These are phyloP conservation scores for Drosophila neonasuta DNA, from an alignment of 2,888 invertebrate species.

Conservation along the genomic window DNA sequence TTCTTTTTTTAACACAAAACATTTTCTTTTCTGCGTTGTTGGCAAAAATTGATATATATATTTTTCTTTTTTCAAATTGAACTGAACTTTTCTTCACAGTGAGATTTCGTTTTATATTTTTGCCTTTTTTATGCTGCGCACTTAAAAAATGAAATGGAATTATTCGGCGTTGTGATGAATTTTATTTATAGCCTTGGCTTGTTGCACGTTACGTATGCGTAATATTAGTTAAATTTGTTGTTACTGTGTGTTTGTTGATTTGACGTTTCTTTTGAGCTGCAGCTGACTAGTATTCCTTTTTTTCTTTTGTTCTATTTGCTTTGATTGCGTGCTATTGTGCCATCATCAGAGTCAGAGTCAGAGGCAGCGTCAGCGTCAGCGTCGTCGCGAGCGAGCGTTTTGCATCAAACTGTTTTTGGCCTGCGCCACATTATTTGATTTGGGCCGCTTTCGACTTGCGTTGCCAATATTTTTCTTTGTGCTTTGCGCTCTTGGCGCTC, in stretches of 20 bases:
- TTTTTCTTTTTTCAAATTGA: constrained; percentile 23
- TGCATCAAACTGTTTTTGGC: constrained; percentile 74
- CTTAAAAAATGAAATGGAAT: constrained; percentile 61
- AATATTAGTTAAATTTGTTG: constrained; percentile 53
- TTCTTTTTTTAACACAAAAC: constrained; percentile 50
- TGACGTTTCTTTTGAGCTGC: constrained; percentile 7
- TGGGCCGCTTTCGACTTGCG: constrained; percentile 55
- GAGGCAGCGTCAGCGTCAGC: no score
- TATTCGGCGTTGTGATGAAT: constrained; percentile 30
- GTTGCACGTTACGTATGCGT: constrained; percentile 66
- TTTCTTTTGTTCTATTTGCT: constrained; percentile 8
- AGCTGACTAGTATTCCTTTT: constrained; percentile 20
- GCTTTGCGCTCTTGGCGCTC: constrained; percentile 45
- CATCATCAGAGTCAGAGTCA: constrained; percentile 25
- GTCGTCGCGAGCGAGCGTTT: constrained; percentile 74
- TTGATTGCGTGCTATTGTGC: constrained; percentile 65
- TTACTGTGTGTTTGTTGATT: constrained; percentile 4
- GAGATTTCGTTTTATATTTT: constrained; percentile 19
- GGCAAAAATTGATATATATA: constrained; percentile 30
- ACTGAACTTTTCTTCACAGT: constrained; percentile 64
- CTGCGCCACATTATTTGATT: constrained; percentile 69
- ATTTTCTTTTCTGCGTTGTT: constrained; percentile 52
- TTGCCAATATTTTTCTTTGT: constrained; percentile 48
- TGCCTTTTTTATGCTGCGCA: constrained; percentile 44
- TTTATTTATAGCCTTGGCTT: constrained; percentile 52